A percentile compares a stretch with the other conserved stretches of the same genome.
These are phyloP conservation scores for Diaprepes abbreviatus DNA, from an alignment of 2,888 invertebrate species.

Conservation along the genomic window DNA sequence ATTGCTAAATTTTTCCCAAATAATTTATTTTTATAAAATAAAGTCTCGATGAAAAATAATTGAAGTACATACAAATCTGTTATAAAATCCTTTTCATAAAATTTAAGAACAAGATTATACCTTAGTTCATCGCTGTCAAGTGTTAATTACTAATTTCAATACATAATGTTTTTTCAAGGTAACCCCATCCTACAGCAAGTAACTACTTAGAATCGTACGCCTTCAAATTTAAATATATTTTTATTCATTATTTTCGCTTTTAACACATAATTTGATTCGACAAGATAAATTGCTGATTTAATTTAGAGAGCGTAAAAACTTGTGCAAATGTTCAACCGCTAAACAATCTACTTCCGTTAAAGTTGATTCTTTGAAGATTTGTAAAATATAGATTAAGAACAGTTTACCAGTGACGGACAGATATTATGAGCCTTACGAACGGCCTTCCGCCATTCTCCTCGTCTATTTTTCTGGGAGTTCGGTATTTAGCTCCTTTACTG, in stretches of 20 bases:
- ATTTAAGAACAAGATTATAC: no score
- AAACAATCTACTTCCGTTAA: neutral
- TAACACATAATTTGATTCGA: neutral
- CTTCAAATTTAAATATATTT: neutral
- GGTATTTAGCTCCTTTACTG: no score
- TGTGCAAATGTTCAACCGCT: neutral
- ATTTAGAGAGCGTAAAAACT: conserved; percentile 2
- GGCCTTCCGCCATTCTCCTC: no score
- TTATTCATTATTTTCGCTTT: neutral
- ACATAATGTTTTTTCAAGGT: conserved; percentile 4
- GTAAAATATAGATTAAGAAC: no score
- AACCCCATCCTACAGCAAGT: neutral
- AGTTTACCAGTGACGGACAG: no score
- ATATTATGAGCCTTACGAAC: no score
- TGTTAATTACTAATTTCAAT: neutral
- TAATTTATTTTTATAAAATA: no score
- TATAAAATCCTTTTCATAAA: no score
- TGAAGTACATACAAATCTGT: no score
- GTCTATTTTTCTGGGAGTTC: no score
- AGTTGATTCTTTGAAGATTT: neutral
- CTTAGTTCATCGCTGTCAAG: neutral
- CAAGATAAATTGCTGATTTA: neutral
- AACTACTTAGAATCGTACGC: neutral
- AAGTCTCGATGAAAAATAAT: no score
- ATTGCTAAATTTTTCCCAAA: no score